Percentiles rank a stretch among this genome's conserved stretches.
Conservation (phyloP, 2,888 invertebrate species). For the Toxonevra muliebris region DNA sequence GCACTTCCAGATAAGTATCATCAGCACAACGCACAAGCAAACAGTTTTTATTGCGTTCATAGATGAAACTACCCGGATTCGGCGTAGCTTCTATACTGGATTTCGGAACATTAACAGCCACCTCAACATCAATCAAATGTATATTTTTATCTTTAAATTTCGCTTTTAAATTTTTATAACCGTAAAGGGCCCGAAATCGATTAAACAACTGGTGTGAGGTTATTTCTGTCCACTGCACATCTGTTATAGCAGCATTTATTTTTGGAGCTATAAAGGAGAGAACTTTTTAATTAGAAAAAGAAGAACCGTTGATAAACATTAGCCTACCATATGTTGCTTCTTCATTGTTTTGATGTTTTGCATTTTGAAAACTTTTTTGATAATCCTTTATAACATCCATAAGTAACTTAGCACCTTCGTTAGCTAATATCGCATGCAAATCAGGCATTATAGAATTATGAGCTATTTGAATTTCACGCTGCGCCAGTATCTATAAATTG, state of each 20-base stretch:
- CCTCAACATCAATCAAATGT: constrained; percentile 67
- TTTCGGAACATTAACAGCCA: constrained; percentile 60
- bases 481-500: constrained; percentile 64
- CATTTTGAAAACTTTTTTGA: constrained; percentile 69
- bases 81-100: constrained; percentile 16
- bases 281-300: not conserved
- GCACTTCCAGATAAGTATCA: constrained; percentile 72
- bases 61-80: constrained; percentile 69
- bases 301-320: not conserved
- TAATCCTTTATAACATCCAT: constrained; percentile 71
- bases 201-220: constrained; percentile 74
- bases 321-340: constrained; percentile 76
- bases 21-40: constrained; percentile 75
- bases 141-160: constrained; percentile 70
- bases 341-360: constrained; percentile 70
- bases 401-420: constrained; percentile 75
- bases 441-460: constrained; percentile 73
- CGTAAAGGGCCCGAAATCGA: constrained; percentile 75
- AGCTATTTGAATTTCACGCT: constrained; percentile 68
- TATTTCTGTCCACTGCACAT: constrained; percentile 74
- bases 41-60: constrained; percentile 68
- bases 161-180: constrained; percentile 72
- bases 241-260: constrained; percentile 70
- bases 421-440: constrained; percentile 72
- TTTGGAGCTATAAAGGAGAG: constrained; percentile 75